Base-by-base conservation (phyloP, 2,888 invertebrate species). In the Spilosoma lubricipeda region DNA sequence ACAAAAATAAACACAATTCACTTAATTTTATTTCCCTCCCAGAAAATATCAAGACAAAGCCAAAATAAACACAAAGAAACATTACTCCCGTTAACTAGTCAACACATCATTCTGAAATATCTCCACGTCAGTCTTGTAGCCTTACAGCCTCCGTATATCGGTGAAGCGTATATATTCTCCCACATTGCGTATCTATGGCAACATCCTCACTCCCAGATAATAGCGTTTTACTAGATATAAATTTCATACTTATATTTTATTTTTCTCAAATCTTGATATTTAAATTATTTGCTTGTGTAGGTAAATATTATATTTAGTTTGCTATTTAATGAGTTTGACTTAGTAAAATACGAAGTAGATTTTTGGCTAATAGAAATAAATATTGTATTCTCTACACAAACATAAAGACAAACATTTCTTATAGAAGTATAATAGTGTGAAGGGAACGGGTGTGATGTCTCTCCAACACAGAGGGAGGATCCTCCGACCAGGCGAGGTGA, bases 51-150 rank as follows among this genome's bases (percentile, higher is more conserved):
- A 36, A 72, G 18, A 72, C 48, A 73, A 73, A 68, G 48, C 42
- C 45, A 56, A 65, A 72, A 48, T 20, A 52, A 27, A 69, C 42
- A 39, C 65, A 70, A 73, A 56, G 65, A 30, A 70, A 66, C 42
- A 39, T 56, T 73, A 73, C 56, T 70, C 39, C 39, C 45, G 63
- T 27, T 71, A 71, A 72, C 71, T 74, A 74, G 71, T 67, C 71
- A 71, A 74, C 74, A 74, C 74, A 74, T 68, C 68, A 68, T 65
- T 11, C 23, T 72, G 69, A 68, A 64, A 75, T 75, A 65, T 75
- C 68, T 69, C 9, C 23, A 23, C 73, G 71, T 75, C 68, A 69
- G 72, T 72, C 71, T 71, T 56, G 23, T 52, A 33, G 33, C 45
- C 30, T 2, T 39, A 42, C 9, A 68, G 33, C 36, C n/a, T 20